Evolutionary conservation across 1,140 invertebrate genomes (phyloP), one percentile per base, ranked within the genome.

Genomic region (Drosophila ambigua): DNA sequence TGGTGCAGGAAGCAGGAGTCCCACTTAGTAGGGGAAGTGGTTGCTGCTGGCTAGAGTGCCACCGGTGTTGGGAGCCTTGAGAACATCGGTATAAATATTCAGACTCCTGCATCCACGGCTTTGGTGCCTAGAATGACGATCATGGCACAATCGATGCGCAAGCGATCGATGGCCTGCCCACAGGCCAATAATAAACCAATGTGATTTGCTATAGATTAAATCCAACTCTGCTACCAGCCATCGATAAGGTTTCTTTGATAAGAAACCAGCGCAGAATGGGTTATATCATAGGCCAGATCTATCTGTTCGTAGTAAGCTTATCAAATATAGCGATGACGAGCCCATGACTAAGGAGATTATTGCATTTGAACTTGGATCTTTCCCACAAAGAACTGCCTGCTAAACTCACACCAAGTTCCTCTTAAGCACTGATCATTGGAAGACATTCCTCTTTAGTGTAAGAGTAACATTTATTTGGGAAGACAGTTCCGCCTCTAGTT

Each of bases 1-100:
- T 20, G 2, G 20, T 20, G 2, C 20, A 20, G 20, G 20, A 20
- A 20, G 20, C 2, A 20, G 20, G 26, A 13, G 82, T 2, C 91
- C 90, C n/a, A 89, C 93, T 75, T 94, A 93, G 67, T 93, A 93
- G 13, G 93, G 93, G 65, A 93, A 93, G 82, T 94, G 92, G 2
- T 92, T 92, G 5, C 90, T 60, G 2, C 5, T 24, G 15, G 92
- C 92, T 5, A 50, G 45, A 8, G 73, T 3, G 4, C 92, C 92
- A 0, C 49, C 63, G 23, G 83, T 87, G 48, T 92, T 85, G 16
- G 16, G 16, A 16, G 16, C 31, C 28, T 48, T 55, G 4, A 75
- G 60, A 1, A 54, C 53, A 2, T 51, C 53, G 1, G 39, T 26
- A 31, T 76, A 46, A 13, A 77, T 59, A 43, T 77, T 62, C 26